Conservation (phyloP, 2,888 invertebrate genomes). For the Drosophila affinis region DNA sequence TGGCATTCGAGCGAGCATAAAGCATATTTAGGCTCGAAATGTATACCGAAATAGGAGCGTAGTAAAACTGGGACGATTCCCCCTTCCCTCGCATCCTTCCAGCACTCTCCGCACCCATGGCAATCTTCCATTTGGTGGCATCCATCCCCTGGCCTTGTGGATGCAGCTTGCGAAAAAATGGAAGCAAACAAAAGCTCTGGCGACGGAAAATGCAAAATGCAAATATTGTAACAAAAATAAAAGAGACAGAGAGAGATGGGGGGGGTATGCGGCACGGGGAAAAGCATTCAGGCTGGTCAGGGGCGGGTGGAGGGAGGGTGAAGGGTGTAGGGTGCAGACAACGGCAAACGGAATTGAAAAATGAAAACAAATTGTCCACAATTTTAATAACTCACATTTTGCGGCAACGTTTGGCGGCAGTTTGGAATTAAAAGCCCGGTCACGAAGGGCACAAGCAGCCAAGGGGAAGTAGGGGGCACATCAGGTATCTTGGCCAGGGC, state of each 20-base stretch:
- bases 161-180: constrained; percentile 13
- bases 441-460: neutral
- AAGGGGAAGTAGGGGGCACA: neutral
- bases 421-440: constrained; percentile 34
- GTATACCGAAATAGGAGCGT: constrained; percentile 2
- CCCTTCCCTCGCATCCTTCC: neutral
- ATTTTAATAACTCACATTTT: constrained; percentile 63
- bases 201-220: constrained; percentile 26
- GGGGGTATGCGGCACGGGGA: neutral
- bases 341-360: constrained; percentile 54
- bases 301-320: neutral
- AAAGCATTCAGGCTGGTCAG: neutral
- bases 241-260: constrained; percentile 15
- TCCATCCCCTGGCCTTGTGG: constrained; percentile 7
- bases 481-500: neutral
- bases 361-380: constrained; percentile 59
- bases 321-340: neutral
- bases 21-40: constrained; percentile 36
- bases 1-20: constrained; percentile 30
- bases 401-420: constrained; percentile 56
- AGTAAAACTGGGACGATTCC: constrained; percentile 32
- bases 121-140: neutral
- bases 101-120: neutral
- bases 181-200: constrained; percentile 18
- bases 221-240: constrained; percentile 25